Percentiles rank a stretch among this genome's conserved stretches.
Evolutionary conservation across 2,113 vertebrate species (phyloP).

Genomic region (Myanophis thanlyinensis): DNA sequence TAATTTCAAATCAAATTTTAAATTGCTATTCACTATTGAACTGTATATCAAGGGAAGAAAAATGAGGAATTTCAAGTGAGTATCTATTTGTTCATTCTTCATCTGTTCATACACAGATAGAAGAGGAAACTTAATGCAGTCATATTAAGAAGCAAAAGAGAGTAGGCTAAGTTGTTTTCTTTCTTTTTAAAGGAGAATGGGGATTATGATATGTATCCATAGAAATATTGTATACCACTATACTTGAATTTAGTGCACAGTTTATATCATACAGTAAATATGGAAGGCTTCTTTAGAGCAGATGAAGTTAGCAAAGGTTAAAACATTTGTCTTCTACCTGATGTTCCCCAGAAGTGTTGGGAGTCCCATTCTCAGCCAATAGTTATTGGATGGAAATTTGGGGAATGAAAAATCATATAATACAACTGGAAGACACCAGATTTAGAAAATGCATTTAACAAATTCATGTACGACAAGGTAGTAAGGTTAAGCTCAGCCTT

Average conservation of each 20-base stretch:
- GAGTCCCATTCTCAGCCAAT: background rate
- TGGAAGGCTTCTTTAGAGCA: background rate
- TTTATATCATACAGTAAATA: background rate
- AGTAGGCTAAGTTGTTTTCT: background rate
- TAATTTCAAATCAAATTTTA: background rate
- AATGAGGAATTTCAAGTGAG: background rate
- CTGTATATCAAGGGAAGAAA: background rate
- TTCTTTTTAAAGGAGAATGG: background rate
- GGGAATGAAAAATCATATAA: background rate
- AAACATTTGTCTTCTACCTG: background rate
- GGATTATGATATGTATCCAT: background rate
- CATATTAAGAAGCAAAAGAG: background rate
- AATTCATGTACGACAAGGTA: background rate
- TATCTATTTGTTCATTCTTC: background rate
- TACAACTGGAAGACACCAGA: background rate
- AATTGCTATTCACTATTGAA: background rate
- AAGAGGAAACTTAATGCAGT: background rate
- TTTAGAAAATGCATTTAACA: background rate
- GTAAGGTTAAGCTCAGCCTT: background rate
- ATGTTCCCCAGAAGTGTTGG: background rate
- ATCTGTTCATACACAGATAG: background rate
- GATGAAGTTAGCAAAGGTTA: background rate
- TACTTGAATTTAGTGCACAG: background rate
- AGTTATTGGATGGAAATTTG: background rate
- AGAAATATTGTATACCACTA: background rate